These are phyloP conservation scores for Argentina silus DNA, from an alignment of 2,797 vertebrate species.

Conservation along the genomic window DNA sequence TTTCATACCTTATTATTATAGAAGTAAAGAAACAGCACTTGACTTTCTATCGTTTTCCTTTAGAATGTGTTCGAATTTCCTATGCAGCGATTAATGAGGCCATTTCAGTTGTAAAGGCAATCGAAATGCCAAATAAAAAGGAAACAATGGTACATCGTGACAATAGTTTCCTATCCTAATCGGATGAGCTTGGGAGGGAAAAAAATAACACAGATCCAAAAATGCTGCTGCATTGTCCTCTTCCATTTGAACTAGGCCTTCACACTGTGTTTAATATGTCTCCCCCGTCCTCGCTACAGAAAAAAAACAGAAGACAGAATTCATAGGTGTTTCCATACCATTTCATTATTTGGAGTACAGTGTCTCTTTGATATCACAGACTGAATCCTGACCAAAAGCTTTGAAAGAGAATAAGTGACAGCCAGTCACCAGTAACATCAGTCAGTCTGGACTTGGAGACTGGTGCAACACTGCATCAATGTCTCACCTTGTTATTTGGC, in stretches of 20 bases:
- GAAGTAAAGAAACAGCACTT: constrained; percentile 17
- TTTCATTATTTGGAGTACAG: not conserved
- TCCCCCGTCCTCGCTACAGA: not conserved
- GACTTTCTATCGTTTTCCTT: not conserved
- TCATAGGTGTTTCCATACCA: not conserved
- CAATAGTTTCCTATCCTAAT: constrained; percentile 26
- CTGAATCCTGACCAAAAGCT: constrained; percentile 60
- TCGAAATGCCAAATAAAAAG: constrained; percentile 30
- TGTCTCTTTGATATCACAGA: constrained; percentile 56
- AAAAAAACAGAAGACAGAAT: not conserved
- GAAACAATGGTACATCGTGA: constrained; percentile 7
- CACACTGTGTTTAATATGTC: not conserved
- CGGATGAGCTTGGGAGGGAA: constrained; percentile 18
- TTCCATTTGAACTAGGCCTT: not conserved
- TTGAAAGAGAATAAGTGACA: constrained; percentile 62
- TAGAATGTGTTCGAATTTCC: constrained; percentile 24
- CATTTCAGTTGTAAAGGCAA: constrained; percentile 30
- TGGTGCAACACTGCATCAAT: constrained; percentile 61
- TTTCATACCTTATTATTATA: not conserved
- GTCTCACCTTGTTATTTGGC: constrained; percentile 49
- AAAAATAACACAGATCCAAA: not conserved
- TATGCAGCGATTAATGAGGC: constrained; percentile 21
- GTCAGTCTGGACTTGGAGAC: constrained; percentile 55
- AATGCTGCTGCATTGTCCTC: constrained; percentile 17
- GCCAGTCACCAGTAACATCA: constrained; percentile 58